A percentile compares a stretch with the other conserved stretches of the same genome.
Conservation (phyloP, 2,888 invertebrate genomes). For the Pandemis heparana region DNA sequence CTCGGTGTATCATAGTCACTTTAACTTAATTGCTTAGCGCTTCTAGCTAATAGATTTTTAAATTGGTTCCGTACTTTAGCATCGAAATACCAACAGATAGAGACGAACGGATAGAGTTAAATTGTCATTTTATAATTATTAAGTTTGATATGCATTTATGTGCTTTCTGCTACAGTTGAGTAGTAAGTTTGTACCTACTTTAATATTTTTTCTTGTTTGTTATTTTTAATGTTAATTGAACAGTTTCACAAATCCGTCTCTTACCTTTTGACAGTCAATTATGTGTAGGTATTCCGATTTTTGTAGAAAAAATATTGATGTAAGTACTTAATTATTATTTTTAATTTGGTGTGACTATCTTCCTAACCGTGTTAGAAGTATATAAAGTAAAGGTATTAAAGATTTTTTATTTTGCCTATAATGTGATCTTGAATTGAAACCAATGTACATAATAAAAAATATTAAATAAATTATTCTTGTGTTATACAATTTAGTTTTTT, state of each 20-base stretch:
- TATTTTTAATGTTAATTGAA: not conserved
- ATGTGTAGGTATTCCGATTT: not conserved
- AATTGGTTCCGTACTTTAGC: not conserved
- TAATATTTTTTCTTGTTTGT: not conserved
- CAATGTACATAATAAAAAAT: slow-evolving; percentile 24
- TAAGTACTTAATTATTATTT: not conserved
- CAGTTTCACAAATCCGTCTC: not conserved
- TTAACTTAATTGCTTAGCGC: not conserved
- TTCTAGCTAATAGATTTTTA: not conserved
- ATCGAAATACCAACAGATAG: not conserved
- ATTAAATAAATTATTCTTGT: slow-evolving; percentile 41
- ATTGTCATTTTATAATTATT: not conserved
- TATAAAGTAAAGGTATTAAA: not conserved
- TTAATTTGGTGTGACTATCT: not conserved
- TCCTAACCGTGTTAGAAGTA: not conserved
- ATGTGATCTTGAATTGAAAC: not conserved
- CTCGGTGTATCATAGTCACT: not conserved
- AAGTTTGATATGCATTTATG: not conserved
- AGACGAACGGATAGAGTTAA: not conserved
- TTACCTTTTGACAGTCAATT: slow-evolving; percentile 1
- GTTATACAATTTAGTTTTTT: slow-evolving; percentile 15
- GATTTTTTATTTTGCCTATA: slow-evolving; percentile 4
- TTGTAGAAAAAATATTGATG: not conserved
- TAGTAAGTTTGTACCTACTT: not conserved
- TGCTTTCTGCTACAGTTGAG: not conserved